phyloP scores from a whole-genome alignment of 2,888 invertebrate genomes.

The Steinernema scapterisci region DNA sequence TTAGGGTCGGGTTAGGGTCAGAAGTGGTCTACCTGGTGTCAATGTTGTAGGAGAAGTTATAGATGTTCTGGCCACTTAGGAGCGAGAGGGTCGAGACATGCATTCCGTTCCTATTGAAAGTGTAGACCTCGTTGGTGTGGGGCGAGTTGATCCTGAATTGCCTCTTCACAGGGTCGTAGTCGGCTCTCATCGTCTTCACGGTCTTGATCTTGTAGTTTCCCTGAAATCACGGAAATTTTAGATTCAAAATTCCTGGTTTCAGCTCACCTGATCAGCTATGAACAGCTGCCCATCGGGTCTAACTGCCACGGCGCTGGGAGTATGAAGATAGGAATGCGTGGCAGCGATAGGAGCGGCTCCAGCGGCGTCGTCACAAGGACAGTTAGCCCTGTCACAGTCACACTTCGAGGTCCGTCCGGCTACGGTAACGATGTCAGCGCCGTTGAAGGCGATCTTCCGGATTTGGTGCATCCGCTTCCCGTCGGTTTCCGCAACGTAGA shows the following conservation, averaged over 20 bases:
- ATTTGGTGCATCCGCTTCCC: constrained; percentile 83
- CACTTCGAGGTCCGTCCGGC: constrained; percentile 65
- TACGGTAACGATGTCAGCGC: neutral
- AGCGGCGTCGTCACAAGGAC: constrained; percentile 65
- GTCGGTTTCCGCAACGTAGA: constrained; percentile 91
- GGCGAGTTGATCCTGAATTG: constrained; percentile 92
- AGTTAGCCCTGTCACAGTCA: constrained; percentile 68
- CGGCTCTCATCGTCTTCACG: constrained; percentile 26
- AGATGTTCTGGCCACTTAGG: constrained; percentile 87
- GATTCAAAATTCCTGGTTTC: neutral
- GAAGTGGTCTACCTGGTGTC: constrained; percentile 86
- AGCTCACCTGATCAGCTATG: constrained; percentile 79
- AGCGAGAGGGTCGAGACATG: constrained; percentile 78
- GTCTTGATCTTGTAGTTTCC: constrained; percentile 71
- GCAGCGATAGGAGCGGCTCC: constrained; percentile 36
- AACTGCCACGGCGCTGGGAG: constrained; percentile 78
- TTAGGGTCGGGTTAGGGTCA: no score
- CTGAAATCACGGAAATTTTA: constrained; percentile 69
- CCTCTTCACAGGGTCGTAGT: constrained; percentile 66
- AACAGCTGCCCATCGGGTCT: constrained; percentile 94
- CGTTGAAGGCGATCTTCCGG: constrained; percentile 25
- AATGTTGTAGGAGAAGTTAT: constrained; percentile 93
- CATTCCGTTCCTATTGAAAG: constrained; percentile 79
- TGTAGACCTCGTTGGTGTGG: constrained; percentile 79
- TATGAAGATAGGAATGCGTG: constrained; percentile 41